These are phyloP conservation scores for Apamea epomidion DNA, from an alignment of 2,888 invertebrate genomes.

Conservation along the genomic window DNA sequence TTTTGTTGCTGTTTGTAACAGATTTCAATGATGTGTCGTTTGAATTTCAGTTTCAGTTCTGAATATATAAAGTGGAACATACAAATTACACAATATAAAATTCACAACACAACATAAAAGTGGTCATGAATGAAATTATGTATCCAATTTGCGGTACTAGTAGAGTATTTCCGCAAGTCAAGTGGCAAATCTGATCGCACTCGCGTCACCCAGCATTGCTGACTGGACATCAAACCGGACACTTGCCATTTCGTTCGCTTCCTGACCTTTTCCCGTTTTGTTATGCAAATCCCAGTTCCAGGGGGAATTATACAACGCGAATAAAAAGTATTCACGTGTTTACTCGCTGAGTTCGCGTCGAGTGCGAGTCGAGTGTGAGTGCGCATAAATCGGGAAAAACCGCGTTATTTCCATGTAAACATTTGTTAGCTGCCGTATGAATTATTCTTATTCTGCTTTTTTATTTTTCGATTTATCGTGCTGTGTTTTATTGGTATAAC, in stretches of 20 bases:
- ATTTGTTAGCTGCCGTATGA: conserved; percentile 69
- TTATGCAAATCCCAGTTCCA: conserved; percentile 88
- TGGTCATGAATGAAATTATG: background rate
- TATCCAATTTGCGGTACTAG: background rate
- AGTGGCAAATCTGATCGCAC: conserved; percentile 69
- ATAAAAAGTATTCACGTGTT: conserved; percentile 89
- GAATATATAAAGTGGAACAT: background rate
- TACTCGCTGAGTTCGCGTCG: conserved; percentile 87
- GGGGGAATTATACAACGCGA: conserved; percentile 88
- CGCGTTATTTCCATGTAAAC: conserved; percentile 73
- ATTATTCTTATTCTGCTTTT: conserved; percentile 53
- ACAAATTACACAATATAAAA: background rate
- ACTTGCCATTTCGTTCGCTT: conserved; percentile 90
- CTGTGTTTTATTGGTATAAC: conserved; percentile 10
- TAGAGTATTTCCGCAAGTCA: conserved; percentile 70
- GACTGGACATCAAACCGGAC: conserved; percentile 88
- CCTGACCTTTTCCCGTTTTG: conserved; percentile 90
- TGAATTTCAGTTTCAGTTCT: background rate
- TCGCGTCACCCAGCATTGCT: conserved; percentile 79
- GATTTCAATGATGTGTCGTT: conserved; percentile 11
- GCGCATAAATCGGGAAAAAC: conserved; percentile 85
- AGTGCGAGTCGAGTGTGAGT: conserved; percentile 84
- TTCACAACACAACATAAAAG: background rate
- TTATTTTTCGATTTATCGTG: conserved; percentile 41
- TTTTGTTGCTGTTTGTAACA: conserved; percentile 22